Base-by-base conservation (phyloP, 2,888 invertebrate genomes). In the Ormyrus nitidulus region DNA sequence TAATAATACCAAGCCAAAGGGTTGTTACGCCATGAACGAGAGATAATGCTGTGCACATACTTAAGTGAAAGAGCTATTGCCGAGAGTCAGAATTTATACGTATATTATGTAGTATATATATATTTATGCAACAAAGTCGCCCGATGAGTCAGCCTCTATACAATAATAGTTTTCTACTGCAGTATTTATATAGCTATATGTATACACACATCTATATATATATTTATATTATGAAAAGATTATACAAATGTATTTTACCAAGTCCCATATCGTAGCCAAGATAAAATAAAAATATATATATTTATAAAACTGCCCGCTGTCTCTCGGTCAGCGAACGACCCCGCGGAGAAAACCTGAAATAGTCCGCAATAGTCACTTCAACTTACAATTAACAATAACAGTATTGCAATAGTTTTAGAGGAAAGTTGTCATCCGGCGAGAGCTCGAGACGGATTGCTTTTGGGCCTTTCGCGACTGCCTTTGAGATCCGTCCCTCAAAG, bases 351-450 rank as follows among this genome's bases (percentile, higher is more conserved):
- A 64, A 49, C 82, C 83, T 81, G 79, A 82, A 85, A 88, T 90
- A 89, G 90, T 90, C 88, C 87, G 87, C 90, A 90, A 90, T 89
- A 90, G 90, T 90, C 90, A 90, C 85, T 86, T 83, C 84, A 85
- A 85, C 85, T 86, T 88, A 88, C 86, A 88, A 88, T 87, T 87
- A 89, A 81, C 78, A 81, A 87, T 86, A 87, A 89, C 90, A 90
- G 90, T 90, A 90, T 90, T 90, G 90, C 90, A 90, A 89, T 90
- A 89, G 89, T 86, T 87, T 78, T 81, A 78, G 78, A 81, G 19
- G 10, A 59, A 56, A 58, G 61, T 19, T 44, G 65, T 44, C 11
- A 51, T 4, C 6, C 48, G 58, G 49, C 65, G 69, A 64, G 65
- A 58, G 58, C 49, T 54, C 66, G 72, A 53, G 19, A 53, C 61